A percentile compares a stretch with the other conserved stretches of the same genome.
Evolutionary conservation across 2,888 invertebrate genomes (phyloP).

Genomic region (Eulithis prunata): DNA sequence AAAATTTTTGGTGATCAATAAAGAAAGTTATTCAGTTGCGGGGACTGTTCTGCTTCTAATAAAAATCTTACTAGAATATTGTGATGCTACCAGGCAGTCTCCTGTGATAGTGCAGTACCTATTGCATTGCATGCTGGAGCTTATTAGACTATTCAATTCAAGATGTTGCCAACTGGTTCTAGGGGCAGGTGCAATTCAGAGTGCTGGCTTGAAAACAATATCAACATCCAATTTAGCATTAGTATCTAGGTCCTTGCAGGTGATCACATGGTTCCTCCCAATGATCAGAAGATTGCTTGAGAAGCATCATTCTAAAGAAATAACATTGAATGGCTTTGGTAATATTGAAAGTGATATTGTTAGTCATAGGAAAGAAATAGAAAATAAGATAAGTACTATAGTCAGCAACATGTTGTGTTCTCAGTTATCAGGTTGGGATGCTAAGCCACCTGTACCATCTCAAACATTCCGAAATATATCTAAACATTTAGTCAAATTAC

Average conservation of each 20-base stretch:
- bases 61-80: slow-evolving; percentile 96
- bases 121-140: slow-evolving; percentile 93
- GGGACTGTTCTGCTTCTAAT: slow-evolving; percentile 94
- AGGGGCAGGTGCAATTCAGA: slow-evolving; percentile 97
- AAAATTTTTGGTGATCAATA: slow-evolving; percentile 86
- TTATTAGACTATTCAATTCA: slow-evolving; percentile 94
- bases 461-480: slow-evolving; percentile 94
- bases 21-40: slow-evolving; percentile 90
- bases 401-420: slow-evolving; percentile 93
- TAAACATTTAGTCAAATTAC: slow-evolving; percentile 94
- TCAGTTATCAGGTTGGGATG: slow-evolving; percentile 95
- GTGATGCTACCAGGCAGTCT: slow-evolving; percentile 90
- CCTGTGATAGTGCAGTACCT: slow-evolving; percentile 92
- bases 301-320: slow-evolving; percentile 80
- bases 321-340: slow-evolving; percentile 84
- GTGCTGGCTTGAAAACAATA: slow-evolving; percentile 96
- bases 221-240: slow-evolving; percentile 97
- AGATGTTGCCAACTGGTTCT: slow-evolving; percentile 96
- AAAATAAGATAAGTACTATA: slow-evolving; percentile 95
- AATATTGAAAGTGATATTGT: slow-evolving; percentile 91
- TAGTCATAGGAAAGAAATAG: slow-evolving; percentile 96
- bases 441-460: slow-evolving; percentile 97
- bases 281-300: slow-evolving; percentile 88
- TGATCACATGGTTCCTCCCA: slow-evolving; percentile 91
- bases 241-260: slow-evolving; percentile 92